phyloP scores from a whole-genome alignment of 2,113 vertebrate species.

The Rallus limicola region DNA sequence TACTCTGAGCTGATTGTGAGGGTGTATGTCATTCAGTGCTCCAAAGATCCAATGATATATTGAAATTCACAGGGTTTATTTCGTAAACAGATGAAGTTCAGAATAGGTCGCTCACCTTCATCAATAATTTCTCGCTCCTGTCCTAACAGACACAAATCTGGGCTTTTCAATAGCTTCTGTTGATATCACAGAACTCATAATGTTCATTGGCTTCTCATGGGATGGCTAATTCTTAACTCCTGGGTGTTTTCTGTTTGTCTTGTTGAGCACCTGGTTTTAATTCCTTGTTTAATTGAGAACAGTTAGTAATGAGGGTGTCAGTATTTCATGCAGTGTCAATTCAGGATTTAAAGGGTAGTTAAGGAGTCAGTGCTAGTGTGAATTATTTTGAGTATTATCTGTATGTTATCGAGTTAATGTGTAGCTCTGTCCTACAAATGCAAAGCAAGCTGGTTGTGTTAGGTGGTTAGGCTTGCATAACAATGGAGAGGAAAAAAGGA shows the following conservation, averaged over 20 bases:
- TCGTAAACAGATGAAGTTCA: neutral
- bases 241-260: neutral
- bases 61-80: neutral
- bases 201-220: neutral
- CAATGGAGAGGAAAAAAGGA: neutral
- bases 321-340: neutral
- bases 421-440: neutral
- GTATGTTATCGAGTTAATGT: neutral
- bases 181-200: rapidly evolving
- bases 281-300: neutral
- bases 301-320: neutral
- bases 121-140: rapidly evolving
- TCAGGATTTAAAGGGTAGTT: neutral
- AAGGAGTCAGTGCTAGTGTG: neutral
- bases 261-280: neutral
- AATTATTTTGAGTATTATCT: neutral
- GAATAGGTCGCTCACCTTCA: neutral
- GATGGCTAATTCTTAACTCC: neutral
- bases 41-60: rapidly evolving
- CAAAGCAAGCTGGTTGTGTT: neutral
- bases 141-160: neutral
- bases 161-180: neutral
- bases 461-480: neutral
- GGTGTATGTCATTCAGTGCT: neutral
- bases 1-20: rapidly evolving